Evolutionary conservation across 2,113 vertebrate species (phyloP).

Genomic region (Micromys minutus): DNA sequence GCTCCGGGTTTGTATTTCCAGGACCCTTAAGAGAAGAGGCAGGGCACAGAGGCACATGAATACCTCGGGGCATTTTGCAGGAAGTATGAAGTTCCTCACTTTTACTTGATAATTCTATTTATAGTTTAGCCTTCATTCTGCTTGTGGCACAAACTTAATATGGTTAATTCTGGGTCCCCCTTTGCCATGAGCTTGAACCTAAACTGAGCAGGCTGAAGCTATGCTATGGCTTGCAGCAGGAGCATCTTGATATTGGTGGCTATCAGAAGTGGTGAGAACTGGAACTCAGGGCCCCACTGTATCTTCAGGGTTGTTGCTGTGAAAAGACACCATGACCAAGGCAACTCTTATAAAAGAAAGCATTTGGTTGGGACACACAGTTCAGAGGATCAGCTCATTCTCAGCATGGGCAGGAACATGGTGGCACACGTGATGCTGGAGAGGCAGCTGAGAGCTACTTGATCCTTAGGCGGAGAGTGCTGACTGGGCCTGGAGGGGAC

Average conservation of each 20-base stretch:
- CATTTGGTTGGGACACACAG: neutral
- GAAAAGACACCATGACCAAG: neutral
- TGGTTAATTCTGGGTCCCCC: neutral
- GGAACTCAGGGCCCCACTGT: neutral
- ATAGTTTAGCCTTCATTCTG: neutral
- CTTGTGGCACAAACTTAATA: neutral
- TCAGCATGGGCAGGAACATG: fast-evolving
- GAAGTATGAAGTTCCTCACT: neutral
- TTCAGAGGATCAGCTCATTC: neutral
- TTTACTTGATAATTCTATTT: neutral
- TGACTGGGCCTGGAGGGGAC: neutral
- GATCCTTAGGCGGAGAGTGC: neutral
- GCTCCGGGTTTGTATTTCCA: neutral
- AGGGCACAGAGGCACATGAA: neutral
- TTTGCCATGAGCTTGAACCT: neutral
- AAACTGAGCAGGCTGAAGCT: neutral
- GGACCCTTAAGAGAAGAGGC: neutral
- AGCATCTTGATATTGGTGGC: neutral
- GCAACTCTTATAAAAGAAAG: neutral
- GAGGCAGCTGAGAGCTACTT: neutral
- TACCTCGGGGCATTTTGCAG: no score
- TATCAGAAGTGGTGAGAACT: neutral
- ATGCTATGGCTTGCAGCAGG: neutral
- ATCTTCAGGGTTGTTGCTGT: neutral
- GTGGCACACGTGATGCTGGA: neutral